Evolutionary conservation across 2,113 vertebrate species (phyloP), one percentile per base, ranked within the genome.

Genomic region (Eonycteris spelaea): DNA sequence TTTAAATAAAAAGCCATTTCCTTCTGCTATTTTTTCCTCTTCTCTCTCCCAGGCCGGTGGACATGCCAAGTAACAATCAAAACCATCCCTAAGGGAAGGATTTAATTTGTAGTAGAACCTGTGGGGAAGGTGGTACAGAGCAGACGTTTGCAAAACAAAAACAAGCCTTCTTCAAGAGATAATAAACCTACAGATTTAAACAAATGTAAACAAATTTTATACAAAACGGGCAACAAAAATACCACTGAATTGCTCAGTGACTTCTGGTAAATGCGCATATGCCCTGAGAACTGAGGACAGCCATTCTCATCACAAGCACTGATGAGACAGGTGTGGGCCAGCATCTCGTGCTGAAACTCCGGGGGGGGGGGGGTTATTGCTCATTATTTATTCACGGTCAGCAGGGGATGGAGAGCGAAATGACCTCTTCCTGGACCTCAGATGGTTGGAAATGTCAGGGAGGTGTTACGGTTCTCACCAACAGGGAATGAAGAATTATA

Each of bases 351-450:
- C 4, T 28, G 4, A 24, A 45, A 45, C 65, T 35, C 40, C 26
- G 19, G 48, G 19, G 5, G 30, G 19, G 48, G 19, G 5, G 5
- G 12, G 83, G 73, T 45, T 43, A 38, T 59, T 78, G 7, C 53
- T 87, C 57, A 7, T 93, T 71, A 91, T 48, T 80, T 84, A 87
- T 77, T 90, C 92, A 61, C 22, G 84, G 68, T 35, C 51, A 91
- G 48, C 48, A 75, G n/a, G 9, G 45, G 70, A 59, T 35, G 57
- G 35, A 15, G 19, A 38, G 1, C 55, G 45, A 71, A 30, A 30
- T 19, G 63, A 68, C 91, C 73, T 94, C 67, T 68, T 26, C 82
- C 61, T 33, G 43, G 65, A 63, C 78, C 74, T 79, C 21, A 48
- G 68, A 74, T 18, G 30, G 51, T 55, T 85, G 57, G 19, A 92